Base-by-base conservation (phyloP, 2,888 invertebrate species). In the Allygus modestus region DNA sequence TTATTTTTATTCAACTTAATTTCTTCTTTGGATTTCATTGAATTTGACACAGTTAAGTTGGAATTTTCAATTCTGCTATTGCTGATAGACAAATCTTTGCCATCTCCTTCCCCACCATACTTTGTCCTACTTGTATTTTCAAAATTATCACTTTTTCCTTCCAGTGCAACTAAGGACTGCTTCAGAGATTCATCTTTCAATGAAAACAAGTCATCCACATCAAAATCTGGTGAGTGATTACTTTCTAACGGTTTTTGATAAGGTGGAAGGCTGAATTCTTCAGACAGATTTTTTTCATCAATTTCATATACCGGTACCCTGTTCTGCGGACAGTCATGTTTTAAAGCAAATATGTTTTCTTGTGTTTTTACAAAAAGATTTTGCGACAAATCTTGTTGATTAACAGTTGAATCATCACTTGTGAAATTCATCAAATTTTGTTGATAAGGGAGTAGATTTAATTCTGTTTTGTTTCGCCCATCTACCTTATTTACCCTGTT, bases 191-290 rank as follows among this genome's bases (percentile, higher is more conserved):
- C 51, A 77, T 51, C 41, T 9, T 51, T 1, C 43, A 43, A 77
- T 41, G 77, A 77, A 77, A 77, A 77, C 31, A 77, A 51, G 37
- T 77, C 51, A 46, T 77, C 77, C n/a, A 77, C 46, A 31, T 77
- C 46, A 51, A 77, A 77, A 28, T 43, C 51, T 11, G 33, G 46
- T 26, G 43, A 37, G 26, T 23, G 17, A 7, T 28, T 43, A 75
- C 20, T n/a, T 28, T 31, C 33, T 20, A 26, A 51, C 11, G 54
- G 31, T 7, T 33, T 79, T 33, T 28, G 33, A 20, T 58, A 54
- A 79, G 54, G 73, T 41, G 37, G 37, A 69, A 69, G 12, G n/a
- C 69, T 69, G 4, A 73, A 41, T 41, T 73, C 73, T 41, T 73
- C 73, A 5, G 73, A 23, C 43, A 4, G 41, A 37, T 73, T 23